phyloP scores from a whole-genome alignment of 2,797 vertebrate genomes.

The Centroberyx gerrardi region DNA sequence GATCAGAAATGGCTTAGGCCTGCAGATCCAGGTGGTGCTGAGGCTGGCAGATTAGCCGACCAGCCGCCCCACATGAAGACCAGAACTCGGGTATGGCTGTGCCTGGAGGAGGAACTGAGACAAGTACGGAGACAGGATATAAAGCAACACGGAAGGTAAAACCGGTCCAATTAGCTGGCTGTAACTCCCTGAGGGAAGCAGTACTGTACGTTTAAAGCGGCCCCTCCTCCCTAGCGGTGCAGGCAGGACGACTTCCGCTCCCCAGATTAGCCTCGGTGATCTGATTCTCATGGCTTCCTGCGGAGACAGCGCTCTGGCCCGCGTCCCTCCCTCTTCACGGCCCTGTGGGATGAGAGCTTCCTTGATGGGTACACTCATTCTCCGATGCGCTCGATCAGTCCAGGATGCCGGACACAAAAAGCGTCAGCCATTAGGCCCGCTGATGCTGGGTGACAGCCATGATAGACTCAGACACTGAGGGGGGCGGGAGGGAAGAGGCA shows the following conservation, averaged over 20 bases:
- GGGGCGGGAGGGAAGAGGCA: slow-evolving; percentile 45
- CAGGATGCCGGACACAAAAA: slow-evolving; percentile 73
- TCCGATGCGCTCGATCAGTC: slow-evolving; percentile 62
- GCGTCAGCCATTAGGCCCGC: slow-evolving; percentile 71
- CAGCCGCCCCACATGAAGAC: not conserved
- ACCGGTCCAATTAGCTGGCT: not conserved
- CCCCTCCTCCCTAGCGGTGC: slow-evolving; percentile 15
- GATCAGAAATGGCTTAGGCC: slow-evolving; percentile 55
- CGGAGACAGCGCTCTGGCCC: slow-evolving; percentile 48
- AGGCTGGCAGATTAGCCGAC: slow-evolving; percentile 26
- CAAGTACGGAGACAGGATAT: not conserved
- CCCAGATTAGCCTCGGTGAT: slow-evolving; percentile 67
- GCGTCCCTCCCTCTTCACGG: slow-evolving; percentile 52
- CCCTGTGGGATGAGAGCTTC: slow-evolving; percentile 61
- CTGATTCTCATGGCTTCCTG: slow-evolving; percentile 67
- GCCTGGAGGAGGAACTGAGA: not conserved
- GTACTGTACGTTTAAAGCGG: slow-evolving; percentile 8
- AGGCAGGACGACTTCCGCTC: slow-evolving; percentile 66
- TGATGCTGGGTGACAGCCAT: slow-evolving; percentile 84
- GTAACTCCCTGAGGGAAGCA: slow-evolving; percentile 3
- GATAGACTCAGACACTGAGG: slow-evolving; percentile 64
- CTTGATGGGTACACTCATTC: slow-evolving; percentile 66
- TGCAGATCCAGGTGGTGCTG: slow-evolving; percentile 37
- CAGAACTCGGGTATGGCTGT: not conserved
- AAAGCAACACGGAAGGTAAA: slow-evolving; percentile 8